Percentiles rank a stretch among this genome's conserved stretches.
These are phyloP conservation scores for Aricia agestis DNA, from an alignment of 1,140 invertebrate genomes.

Conservation along the genomic window DNA sequence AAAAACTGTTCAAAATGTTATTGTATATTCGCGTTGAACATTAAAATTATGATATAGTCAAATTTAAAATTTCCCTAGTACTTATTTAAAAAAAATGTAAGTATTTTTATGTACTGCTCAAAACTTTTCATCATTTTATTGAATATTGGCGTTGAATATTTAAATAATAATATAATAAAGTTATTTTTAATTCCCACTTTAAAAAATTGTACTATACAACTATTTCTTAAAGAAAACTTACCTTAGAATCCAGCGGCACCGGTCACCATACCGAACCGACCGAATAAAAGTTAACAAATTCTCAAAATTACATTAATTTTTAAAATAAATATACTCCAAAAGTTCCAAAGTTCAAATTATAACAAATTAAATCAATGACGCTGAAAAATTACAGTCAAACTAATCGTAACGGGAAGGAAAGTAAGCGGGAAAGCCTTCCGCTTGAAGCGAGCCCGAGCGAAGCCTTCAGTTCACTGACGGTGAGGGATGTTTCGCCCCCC, in stretches of 20 bases:
- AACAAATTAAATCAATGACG: neutral
- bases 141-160: no score
- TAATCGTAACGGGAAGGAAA: conserved; percentile 3
- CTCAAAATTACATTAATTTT: neutral
- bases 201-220: no score
- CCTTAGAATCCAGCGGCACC: neutral
- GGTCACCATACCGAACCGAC: neutral
- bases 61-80: no score
- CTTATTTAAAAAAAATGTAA: no score
- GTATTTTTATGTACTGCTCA: no score
- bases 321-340: neutral
- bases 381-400: neutral
- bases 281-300: neutral
- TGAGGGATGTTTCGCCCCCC: conserved; percentile 16
- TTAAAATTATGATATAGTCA: no score
- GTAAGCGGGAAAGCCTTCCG: conserved; percentile 5
- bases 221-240: no score
- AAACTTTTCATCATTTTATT: no score
- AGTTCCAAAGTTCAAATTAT: neutral
- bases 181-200: no score
- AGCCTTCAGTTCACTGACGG: conserved; percentile 2
- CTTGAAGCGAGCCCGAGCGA: neutral
- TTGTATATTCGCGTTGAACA: no score
- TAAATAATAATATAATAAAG: no score
- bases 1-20: no score